phyloP scores from a whole-genome alignment of 2,113 vertebrate species.

The Hippocampus mohnikei region DNA sequence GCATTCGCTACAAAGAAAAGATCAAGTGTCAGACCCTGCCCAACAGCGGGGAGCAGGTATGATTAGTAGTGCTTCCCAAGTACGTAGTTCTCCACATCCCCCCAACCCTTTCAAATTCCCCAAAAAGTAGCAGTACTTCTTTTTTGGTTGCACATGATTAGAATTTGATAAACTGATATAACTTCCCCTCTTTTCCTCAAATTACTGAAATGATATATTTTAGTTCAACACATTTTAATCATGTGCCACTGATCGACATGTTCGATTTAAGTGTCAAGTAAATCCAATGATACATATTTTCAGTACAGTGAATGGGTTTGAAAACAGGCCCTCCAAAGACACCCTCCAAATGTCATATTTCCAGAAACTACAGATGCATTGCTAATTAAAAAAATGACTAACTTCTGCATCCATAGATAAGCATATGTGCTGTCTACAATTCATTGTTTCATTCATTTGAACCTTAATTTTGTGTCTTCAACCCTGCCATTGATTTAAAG shows the following conservation, averaged over 20 bases:
- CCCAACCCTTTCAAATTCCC: slow-evolving; percentile 5
- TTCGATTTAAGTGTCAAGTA: no score
- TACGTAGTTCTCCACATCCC: slow-evolving; percentile 24
- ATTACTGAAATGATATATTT: no score
- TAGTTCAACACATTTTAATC: no score
- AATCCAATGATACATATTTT: no score
- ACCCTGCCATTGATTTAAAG: no score
- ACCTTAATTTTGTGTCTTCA: no score
- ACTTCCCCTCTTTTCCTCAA: no score
- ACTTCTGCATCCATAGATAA: no score
- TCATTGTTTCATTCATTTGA: no score
- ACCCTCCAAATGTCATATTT: not conserved
- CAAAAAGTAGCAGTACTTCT: not conserved
- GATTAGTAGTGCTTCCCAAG: slow-evolving; percentile 10
- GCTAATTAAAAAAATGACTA: not conserved
- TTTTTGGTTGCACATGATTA: no score
- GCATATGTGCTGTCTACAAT: no score
- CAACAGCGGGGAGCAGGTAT: slow-evolving; percentile 67
- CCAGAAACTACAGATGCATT: not conserved
- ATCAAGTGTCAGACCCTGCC: slow-evolving; percentile 70
- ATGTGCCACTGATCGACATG: no score
- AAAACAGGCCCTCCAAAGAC: not conserved
- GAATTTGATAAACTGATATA: not conserved
- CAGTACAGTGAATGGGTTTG: not conserved
- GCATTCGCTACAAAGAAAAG: slow-evolving; percentile 73